Evolutionary conservation across 2,888 invertebrate species (phyloP).

Genomic region (Opisthograptis luteolata): DNA sequence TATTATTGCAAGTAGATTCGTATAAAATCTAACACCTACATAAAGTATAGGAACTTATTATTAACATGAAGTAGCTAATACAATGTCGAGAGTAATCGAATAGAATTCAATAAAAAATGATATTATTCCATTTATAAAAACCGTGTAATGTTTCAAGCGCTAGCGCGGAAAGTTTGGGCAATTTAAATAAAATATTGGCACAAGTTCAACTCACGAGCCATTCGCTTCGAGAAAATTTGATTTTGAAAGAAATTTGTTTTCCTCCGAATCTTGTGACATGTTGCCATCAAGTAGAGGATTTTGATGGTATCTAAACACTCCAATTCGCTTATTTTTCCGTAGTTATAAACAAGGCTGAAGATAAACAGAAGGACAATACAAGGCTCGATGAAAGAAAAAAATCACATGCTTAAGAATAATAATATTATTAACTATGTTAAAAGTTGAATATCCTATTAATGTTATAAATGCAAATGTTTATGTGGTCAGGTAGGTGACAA

Average conservation of each 20-base stretch:
- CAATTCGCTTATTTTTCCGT: too few species aligned
- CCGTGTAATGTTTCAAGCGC: conserved; percentile 50
- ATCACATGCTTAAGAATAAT: too few species aligned
- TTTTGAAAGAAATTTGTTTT: conserved; percentile 67
- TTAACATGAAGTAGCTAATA: neutral
- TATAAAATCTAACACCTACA: too few species aligned
- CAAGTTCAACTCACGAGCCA: conserved; percentile 63
- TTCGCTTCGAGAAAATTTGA: conserved; percentile 60
- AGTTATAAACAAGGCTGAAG: too few species aligned
- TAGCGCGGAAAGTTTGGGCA: conserved; percentile 54
- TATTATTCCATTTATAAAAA: conserved; percentile 46
- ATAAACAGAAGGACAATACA: too few species aligned
- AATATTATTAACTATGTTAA: too few species aligned
- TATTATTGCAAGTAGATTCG: too few species aligned
- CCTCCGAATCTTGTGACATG: conserved; percentile 43
- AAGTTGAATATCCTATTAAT: too few species aligned
- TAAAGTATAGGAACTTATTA: too few species aligned
- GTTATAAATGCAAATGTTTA: too few species aligned
- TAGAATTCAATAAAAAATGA: conserved; percentile 8
- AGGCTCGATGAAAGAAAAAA: too few species aligned
- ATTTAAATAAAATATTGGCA: conserved; percentile 74
- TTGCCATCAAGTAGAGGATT: conserved; percentile 40
- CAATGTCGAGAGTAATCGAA: neutral
- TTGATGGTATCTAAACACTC: neutral
- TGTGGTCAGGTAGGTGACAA: too few species aligned